Evolutionary conservation across 2,888 invertebrate genomes (phyloP).

Genomic region (Phengaris arion): DNA sequence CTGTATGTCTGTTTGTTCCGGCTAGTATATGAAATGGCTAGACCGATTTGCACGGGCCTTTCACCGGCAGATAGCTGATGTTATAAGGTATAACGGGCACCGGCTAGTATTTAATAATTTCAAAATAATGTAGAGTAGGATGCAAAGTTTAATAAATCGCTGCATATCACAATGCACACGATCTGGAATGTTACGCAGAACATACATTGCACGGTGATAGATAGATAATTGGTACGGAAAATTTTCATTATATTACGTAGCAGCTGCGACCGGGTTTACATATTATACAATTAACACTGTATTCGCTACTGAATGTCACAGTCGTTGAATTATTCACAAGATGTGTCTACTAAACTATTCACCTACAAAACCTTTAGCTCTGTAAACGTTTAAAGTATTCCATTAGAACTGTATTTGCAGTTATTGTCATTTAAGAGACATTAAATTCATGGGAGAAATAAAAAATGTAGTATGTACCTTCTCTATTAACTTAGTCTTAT

Average conservation of each 20-base stretch:
- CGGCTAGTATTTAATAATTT: no score
- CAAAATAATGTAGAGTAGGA: neutral
- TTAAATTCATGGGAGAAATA: no score
- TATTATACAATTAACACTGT: constrained; percentile 14
- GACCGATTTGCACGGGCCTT: no score
- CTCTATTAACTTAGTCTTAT: no score
- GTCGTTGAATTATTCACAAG: constrained; percentile 1
- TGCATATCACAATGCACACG: neutral
- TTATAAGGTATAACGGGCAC: no score
- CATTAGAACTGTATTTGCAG: neutral
- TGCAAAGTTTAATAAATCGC: neutral
- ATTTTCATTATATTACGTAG: constrained; percentile 6
- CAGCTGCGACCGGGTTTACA: neutral
- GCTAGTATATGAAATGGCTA: no score
- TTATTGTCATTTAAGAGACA: neutral
- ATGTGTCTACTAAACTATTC: neutral
- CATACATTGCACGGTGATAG: neutral
- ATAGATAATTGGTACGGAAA: constrained; percentile 8
- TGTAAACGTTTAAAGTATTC: neutral
- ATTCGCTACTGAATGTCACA: neutral
- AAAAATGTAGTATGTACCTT: no score
- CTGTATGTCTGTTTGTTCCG: no score
- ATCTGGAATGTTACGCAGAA: constrained; percentile 18
- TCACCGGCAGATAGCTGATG: no score
- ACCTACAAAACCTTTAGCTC: no score